phyloP scores from a whole-genome alignment of 2,113 vertebrate genomes.

The Amphiprion percula region DNA sequence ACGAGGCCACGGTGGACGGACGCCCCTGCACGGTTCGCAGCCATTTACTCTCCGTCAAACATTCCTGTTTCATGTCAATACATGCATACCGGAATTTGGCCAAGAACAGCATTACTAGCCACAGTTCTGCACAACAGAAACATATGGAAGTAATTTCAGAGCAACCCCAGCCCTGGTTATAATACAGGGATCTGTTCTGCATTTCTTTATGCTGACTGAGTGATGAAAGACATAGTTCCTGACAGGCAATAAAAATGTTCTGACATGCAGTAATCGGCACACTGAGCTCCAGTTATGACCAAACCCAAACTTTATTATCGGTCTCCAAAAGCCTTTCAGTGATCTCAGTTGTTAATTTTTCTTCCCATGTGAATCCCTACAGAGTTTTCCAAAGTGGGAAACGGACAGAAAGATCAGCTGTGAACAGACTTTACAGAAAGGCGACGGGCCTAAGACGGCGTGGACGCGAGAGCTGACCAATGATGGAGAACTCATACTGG shows the following conservation, averaged over 20 bases:
- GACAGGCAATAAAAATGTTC: conserved; percentile 32
- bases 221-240: conserved; percentile 28
- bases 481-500: conserved; percentile 91
- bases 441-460: conserved; percentile 90
- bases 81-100: conserved; percentile 32
- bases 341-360: conserved; percentile 6
- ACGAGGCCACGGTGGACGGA: conserved; percentile 93
- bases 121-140: conserved; percentile 27
- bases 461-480: conserved; percentile 93
- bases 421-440: conserved; percentile 91
- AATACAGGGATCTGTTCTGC: conserved; percentile 55
- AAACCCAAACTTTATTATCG: conserved; percentile 9
- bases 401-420: conserved; percentile 91
- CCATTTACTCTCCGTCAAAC: not conserved
- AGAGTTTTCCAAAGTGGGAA: conserved; percentile 94
- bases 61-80: conserved; percentile 36
- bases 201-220: conserved; percentile 41
- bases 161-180: conserved; percentile 35
- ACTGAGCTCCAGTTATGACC: conserved; percentile 6
- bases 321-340: conserved; percentile 6
- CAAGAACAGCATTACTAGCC: conserved; percentile 27
- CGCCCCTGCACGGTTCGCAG: conserved; percentile 89
- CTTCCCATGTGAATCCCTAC: conserved; percentile 26
- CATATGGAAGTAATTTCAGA: conserved; percentile 72
- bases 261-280: not conserved